Base-by-base conservation (phyloP, 2,113 vertebrate species). In the Campylomormyrus tamandua region DNA sequence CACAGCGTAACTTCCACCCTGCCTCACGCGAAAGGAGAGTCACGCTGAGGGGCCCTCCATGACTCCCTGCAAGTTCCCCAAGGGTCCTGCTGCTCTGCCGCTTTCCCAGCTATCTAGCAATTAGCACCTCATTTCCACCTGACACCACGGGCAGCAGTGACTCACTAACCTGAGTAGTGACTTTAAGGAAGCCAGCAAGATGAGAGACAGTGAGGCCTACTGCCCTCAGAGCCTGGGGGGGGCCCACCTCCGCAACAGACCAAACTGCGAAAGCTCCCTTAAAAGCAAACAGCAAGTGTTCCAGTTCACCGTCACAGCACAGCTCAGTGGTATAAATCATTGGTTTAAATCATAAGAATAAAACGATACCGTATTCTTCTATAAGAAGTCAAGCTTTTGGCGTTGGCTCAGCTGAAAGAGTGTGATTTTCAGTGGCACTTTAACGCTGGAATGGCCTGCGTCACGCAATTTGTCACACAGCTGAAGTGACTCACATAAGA, bases 101-200 rank as follows among this genome's bases (percentile, higher is more conserved):
- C 74, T 42, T 42, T 39, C 74, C 74, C 13, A 80, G 74, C 74
- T 80, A 80, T 39, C 13, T 7, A 42, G 5, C 74, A 80, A 80
- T 80, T 80, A 80, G 74, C 74, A 80, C 74, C 74, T 80, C 35
- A 80, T 80, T 80, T 80, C 31, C 74, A 80, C 13, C 74, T 80
- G 35, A 17, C 35, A 0, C 74, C 5, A 15, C 13, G 35, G 35
- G 35, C 15, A 5, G 35, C 74, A 80, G 15, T 42, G 74, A 80
- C 74, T 80, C 35, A 80, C 35, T 19, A 42, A 80, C 74, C 31
- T 3, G 74, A 42, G 74, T 39, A 2, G 35, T 8, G 74, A 39
- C 35, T 80, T 80, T 42, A 80, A 19, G 31, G 35, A 21, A 80
- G 35, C 74, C 17, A 8, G 13, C 31, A 17, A 19, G 74, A 80